phyloP scores from a whole-genome alignment of 1,140 invertebrate genomes.

The Camponotus vicinus region DNA sequence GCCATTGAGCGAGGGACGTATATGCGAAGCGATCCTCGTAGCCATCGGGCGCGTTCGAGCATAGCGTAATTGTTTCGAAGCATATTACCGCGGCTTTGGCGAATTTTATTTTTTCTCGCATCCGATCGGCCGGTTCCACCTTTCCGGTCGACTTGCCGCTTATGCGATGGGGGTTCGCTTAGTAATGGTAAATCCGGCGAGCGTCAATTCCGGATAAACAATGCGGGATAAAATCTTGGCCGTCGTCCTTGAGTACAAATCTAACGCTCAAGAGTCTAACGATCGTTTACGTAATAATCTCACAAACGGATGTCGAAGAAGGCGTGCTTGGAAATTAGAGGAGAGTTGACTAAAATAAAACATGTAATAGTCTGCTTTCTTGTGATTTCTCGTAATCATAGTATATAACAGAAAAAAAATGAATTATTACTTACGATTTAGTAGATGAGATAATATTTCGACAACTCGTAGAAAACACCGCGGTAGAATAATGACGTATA shows the following conservation, averaged over 20 bases:
- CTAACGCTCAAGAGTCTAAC: neutral
- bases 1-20: constrained; percentile 53
- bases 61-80: constrained; percentile 75
- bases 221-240: neutral
- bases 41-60: constrained; percentile 71
- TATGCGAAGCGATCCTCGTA: constrained; percentile 67
- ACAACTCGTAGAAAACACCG: constrained; percentile 19
- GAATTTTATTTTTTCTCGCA: constrained; percentile 65
- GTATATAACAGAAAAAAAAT: neutral
- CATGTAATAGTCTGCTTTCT: neutral
- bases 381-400: neutral
- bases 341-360: neutral
- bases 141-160: constrained; percentile 43
- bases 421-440: neutral
- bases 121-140: neutral
- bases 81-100: constrained; percentile 74
- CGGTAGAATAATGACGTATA: constrained; percentile 35
- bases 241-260: neutral
- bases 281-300: neutral
- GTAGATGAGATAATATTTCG: constrained; percentile 37
- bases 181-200: neutral
- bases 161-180: constrained; percentile 23
- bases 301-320: neutral
- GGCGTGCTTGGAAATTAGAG: neutral
- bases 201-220: constrained; percentile 24